A percentile compares a stretch with the other conserved stretches of the same genome.
Evolutionary conservation across 1,140 invertebrate species (phyloP).

Genomic region (Brachystomella parvula): DNA sequence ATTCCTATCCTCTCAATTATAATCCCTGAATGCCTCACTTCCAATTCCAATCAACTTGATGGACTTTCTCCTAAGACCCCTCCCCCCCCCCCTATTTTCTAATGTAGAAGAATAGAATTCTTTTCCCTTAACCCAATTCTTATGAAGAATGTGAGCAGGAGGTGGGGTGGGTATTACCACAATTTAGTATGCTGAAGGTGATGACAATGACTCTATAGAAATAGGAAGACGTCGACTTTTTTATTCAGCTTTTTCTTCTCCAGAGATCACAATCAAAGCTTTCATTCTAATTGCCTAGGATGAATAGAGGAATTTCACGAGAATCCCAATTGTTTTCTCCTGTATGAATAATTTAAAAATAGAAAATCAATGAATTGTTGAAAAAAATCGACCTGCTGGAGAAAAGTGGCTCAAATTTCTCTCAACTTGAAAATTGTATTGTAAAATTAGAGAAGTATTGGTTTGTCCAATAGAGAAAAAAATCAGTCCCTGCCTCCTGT

Average conservation of each 20-base stretch:
- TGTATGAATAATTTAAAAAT: too few relatives aligned
- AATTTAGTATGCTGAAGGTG: background rate
- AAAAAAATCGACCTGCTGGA: background rate
- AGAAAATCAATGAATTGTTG: too few relatives aligned
- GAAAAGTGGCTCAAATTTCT: background rate
- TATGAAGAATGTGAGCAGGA: background rate
- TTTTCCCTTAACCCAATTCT: background rate
- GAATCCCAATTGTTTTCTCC: too few relatives aligned
- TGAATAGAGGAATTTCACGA: background rate
- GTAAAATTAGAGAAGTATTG: background rate
- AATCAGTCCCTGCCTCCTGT: conserved; percentile 36
- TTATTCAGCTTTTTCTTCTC: background rate
- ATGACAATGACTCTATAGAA: background rate
- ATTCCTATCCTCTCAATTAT: conserved; percentile 1
- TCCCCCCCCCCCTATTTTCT: background rate
- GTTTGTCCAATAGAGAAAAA: conserved; percentile 24
- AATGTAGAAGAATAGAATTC: background rate
- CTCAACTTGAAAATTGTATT: background rate
- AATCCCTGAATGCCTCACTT: background rate
- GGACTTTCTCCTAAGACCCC: background rate
- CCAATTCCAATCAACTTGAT: conserved; percentile 6
- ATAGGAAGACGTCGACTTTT: background rate
- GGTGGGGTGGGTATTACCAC: too few relatives aligned
- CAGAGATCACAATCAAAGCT: too few relatives aligned
- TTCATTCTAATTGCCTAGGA: background rate